Conservation (phyloP, 2,113 vertebrate genomes). For the Sceloporus tristichus region DNA sequence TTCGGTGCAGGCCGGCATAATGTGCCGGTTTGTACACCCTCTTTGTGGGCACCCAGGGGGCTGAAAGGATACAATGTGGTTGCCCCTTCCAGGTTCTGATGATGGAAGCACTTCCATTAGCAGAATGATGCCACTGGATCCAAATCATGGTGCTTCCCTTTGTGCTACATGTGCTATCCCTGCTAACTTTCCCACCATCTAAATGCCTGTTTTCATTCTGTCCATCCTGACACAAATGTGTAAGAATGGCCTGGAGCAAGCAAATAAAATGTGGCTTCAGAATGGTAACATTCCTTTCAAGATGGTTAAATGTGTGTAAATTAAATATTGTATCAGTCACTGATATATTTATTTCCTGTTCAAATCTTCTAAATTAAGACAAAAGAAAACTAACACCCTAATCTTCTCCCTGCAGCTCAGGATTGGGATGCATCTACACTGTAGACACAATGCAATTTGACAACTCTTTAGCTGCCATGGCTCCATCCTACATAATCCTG, state of each 20-base stretch:
- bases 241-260: neutral
- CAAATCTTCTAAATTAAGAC: neutral
- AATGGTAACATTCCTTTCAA: neutral
- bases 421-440: too few species aligned
- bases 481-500: too few species aligned
- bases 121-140: neutral
- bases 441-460: too few species aligned
- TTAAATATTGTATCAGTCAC: neutral
- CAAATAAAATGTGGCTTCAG: neutral
- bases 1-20: too few species aligned
- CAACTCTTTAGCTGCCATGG: too few species aligned
- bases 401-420: neutral
- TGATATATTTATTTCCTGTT: neutral
- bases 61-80: neutral
- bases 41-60: neutral
- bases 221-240: neutral
- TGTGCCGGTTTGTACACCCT: too few species aligned
- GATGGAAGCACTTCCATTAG: neutral
- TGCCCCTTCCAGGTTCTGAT: neutral
- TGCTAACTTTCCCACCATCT: neutral
- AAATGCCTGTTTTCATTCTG: neutral
- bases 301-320: neutral
- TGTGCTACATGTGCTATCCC: neutral
- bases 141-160: neutral
- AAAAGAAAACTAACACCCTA: neutral